Percentiles rank a stretch among this genome's conserved stretches.
These are phyloP conservation scores for Phyllotreta striolata DNA, from an alignment of 2,888 invertebrate species.

Conservation along the genomic window DNA sequence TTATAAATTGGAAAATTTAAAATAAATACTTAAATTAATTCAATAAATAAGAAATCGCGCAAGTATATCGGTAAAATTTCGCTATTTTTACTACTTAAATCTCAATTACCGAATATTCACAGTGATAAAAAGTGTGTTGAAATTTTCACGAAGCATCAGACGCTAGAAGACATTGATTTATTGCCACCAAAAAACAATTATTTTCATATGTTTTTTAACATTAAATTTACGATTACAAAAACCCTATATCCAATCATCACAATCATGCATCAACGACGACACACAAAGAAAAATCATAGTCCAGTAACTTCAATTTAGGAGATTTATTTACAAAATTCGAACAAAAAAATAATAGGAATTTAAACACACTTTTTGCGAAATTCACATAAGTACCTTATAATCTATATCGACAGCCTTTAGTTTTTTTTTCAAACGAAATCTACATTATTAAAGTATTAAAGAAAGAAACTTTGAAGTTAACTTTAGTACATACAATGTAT, in stretches of 20 bases:
- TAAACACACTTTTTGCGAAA: conserved; percentile 29
- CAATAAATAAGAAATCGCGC: too few relatives aligned
- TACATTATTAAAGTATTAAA: conserved; percentile 38
- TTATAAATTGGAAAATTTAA: background rate
- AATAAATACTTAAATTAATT: conserved; percentile 4
- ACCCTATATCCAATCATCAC: too few relatives aligned
- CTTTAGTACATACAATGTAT: conserved; percentile 32
- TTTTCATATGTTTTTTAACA: too few relatives aligned
- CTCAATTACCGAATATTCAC: conserved; percentile 16
- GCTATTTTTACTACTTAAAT: background rate
- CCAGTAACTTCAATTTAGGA: too few relatives aligned
- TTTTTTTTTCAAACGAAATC: conserved; percentile 40
- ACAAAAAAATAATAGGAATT: conserved; percentile 3
- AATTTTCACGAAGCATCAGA: conserved; percentile 15
- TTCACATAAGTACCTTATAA: conserved; percentile 20
- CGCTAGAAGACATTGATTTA: conserved; percentile 6
- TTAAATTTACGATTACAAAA: too few relatives aligned
- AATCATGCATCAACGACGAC: too few relatives aligned
- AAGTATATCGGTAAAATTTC: background rate
- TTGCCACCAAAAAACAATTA: background rate
- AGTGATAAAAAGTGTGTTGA: conserved; percentile 29
- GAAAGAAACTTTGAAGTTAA: too few relatives aligned
- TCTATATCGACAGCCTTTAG: conserved; percentile 53
- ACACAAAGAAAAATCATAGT: too few relatives aligned
- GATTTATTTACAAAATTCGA: conserved; percentile 4